A percentile compares a stretch with the other conserved stretches of the same genome.
Evolutionary conservation across 1,140 invertebrate genomes (phyloP).

Genomic region (Drosophila grimshawi): DNA sequence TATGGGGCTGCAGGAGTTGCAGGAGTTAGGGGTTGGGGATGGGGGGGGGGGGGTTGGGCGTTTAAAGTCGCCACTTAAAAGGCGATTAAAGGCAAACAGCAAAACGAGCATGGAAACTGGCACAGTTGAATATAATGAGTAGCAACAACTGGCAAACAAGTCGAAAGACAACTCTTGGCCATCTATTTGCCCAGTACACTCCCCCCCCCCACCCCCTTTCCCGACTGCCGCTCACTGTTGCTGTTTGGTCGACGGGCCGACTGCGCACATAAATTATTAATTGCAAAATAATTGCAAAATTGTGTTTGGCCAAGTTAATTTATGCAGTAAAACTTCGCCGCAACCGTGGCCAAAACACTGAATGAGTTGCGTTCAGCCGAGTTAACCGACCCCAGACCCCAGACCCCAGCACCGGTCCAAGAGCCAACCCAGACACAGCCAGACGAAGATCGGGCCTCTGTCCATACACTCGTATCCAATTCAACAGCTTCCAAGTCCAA

Average conservation of each 20-base stretch:
- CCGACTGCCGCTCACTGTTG: background rate
- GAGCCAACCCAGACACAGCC: too few relatives aligned
- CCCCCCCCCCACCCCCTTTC: too few relatives aligned
- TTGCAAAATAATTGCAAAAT: constrained; percentile 62
- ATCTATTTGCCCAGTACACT: background rate
- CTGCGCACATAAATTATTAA: constrained; percentile 52
- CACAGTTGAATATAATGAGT: constrained; percentile 29
- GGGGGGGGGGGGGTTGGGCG: background rate
- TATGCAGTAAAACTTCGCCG: constrained; percentile 56
- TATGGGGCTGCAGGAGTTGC: background rate
- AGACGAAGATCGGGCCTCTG: background rate
- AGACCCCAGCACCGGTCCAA: background rate
- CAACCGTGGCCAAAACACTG: constrained; percentile 20
- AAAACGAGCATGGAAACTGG: background rate
- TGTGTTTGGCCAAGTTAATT: constrained; percentile 60
- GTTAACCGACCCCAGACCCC: background rate
- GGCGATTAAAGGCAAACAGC: constrained; percentile 30
- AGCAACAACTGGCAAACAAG: constrained; percentile 15
- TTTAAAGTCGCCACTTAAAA: constrained; percentile 51
- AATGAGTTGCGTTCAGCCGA: constrained; percentile 8
- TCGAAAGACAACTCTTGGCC: constrained; percentile 15
- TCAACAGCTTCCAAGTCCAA: constrained; percentile 10
- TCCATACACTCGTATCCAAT: background rate
- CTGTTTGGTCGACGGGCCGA: background rate
- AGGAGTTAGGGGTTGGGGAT: too few relatives aligned